phyloP scores from a whole-genome alignment of 37 sponge, comb jelly and placozoan genomes.

The Aphrocallistes beatrix region DNA sequence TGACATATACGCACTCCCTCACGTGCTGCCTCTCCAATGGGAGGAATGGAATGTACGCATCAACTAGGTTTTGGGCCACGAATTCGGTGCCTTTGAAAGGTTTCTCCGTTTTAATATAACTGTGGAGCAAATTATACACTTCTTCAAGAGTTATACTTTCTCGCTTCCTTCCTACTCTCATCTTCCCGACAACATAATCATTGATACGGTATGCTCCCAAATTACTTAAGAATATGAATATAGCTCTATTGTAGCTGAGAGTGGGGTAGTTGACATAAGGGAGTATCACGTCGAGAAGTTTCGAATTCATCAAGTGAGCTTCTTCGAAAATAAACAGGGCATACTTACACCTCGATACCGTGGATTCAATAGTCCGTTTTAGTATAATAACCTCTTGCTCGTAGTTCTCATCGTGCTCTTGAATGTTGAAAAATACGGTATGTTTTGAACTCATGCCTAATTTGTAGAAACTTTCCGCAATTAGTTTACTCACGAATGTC shows the following conservation, averaged over 20 bases:
- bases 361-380: not conserved
- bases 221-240: constrained; percentile 22
- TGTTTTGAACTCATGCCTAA: not conserved
- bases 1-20: too few relatives aligned
- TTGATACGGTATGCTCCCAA: constrained; percentile 14
- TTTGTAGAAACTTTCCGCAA: constrained; percentile 14
- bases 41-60: constrained; percentile 20
- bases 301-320: not conserved
- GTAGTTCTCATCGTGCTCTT: not conserved
- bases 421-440: not conserved
- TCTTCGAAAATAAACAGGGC: constrained; percentile 24
- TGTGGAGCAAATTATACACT: not conserved
- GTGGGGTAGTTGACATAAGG: not conserved
- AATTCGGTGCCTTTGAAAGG: not conserved
- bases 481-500: not conserved
- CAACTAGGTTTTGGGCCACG: not conserved
- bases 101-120: not conserved
- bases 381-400: too few relatives aligned
- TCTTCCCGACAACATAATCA: constrained; percentile 11
- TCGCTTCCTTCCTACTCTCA: not conserved
- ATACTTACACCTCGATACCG: not conserved
- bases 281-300: not conserved
- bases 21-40: constrained; percentile 20
- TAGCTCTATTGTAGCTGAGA: not conserved
- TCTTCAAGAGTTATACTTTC: not conserved